phyloP scores from a whole-genome alignment of 2,888 invertebrate genomes.

The Trisateles emortualis region DNA sequence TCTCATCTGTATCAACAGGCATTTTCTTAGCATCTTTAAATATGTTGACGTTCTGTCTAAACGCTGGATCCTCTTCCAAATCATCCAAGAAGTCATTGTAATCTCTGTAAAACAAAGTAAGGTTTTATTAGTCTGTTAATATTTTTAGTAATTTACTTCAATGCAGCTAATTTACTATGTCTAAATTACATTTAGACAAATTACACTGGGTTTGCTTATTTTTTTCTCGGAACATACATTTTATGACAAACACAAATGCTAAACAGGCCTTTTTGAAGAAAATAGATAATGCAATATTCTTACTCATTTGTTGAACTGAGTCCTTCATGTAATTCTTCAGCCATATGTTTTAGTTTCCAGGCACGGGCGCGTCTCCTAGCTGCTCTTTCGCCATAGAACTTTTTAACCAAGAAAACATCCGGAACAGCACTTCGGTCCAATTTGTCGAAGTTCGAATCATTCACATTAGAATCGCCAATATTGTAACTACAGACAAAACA shows the following conservation, averaged over 20 bases:
- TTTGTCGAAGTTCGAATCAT: conserved; percentile 95
- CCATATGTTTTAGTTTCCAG: conserved; percentile 97
- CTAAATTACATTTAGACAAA: too few relatives aligned
- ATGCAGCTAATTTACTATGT: too few relatives aligned
- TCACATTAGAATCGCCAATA: conserved; percentile 95
- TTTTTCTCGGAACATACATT: too few relatives aligned
- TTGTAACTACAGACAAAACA: conserved; percentile 89
- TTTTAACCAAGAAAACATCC: conserved; percentile 98
- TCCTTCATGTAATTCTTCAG: conserved; percentile 86
- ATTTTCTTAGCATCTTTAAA: conserved; percentile 89
- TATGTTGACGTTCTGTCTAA: conserved; percentile 97
- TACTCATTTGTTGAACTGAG: conserved; percentile 86
- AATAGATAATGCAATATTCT: conserved; percentile 46
- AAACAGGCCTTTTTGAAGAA: too few relatives aligned
- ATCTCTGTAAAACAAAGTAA: conserved; percentile 87
- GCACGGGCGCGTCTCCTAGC: conserved; percentile 91
- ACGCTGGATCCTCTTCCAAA: conserved; percentile 96
- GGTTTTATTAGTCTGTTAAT: too few relatives aligned
- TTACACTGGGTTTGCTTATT: too few relatives aligned
- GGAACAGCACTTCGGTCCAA: conserved; percentile 90
- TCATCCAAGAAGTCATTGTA: conserved; percentile 99
- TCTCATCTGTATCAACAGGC: conserved; percentile 86
- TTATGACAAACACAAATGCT: too few relatives aligned
- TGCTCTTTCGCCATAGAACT: conserved; percentile 92
- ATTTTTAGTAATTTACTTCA: too few relatives aligned